Conservation (phyloP, 2,888 invertebrate genomes). For the Escarpia spicata region DNA sequence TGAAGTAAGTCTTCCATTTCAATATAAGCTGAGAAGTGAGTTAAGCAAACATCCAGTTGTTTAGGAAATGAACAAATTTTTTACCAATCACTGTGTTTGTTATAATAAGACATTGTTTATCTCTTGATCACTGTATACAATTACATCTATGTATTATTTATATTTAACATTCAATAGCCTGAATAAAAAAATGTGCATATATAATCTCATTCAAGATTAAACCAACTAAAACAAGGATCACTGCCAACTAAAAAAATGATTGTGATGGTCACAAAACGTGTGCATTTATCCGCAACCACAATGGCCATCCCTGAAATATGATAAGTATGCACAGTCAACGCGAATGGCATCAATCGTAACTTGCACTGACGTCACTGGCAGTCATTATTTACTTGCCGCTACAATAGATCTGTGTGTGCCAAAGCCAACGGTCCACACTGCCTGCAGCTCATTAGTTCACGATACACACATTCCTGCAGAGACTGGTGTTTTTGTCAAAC, state of each 20-base stretch:
- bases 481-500: neutral
- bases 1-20: constrained; percentile 93
- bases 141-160: neutral
- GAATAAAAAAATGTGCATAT: neutral
- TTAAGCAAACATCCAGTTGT: neutral
- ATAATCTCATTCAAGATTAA: neutral
- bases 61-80: neutral
- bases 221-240: neutral
- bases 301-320: neutral
- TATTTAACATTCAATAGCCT: neutral
- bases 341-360: neutral
- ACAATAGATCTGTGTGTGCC: neutral
- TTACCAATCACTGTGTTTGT: neutral
- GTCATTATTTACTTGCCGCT: neutral
- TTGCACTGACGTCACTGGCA: neutral
- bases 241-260: neutral
- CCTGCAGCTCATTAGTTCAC: neutral
- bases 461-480: neutral
- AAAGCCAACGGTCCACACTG: neutral
- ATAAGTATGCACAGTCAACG: neutral
- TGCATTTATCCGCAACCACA: neutral
- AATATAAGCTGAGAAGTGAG: constrained; percentile 74
- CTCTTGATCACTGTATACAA: neutral
- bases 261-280: neutral
- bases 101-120: neutral